Evolutionary conservation across 2,797 vertebrate species (phyloP), one percentile per base, ranked within the genome.

Genomic region (Apogon talboti): DNA sequence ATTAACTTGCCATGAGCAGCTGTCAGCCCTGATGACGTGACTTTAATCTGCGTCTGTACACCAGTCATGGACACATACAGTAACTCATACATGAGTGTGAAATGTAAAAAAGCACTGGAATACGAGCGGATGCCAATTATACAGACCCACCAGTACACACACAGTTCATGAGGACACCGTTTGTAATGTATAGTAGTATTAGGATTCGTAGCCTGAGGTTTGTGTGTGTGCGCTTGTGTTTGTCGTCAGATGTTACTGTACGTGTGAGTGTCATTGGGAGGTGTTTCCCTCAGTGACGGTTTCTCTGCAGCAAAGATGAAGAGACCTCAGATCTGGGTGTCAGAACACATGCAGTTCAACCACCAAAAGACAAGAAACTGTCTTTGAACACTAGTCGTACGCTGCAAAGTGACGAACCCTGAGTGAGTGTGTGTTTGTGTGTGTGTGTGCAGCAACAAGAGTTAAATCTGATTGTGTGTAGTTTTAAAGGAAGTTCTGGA

Each of bases 321-420:
- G 60, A 38, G 42, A 21, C 53, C 58, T 76, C 55, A 76, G 57
- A 83, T 75, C 63, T 78, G 19, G 7, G 49, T 48, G 64, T 53
- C 56, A 66, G 21, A 71, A 58, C 56, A 45, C 67, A 56, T n/a
- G 16, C 38, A 50, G 38, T 2, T 16, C 42, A 16, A 41, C 57
- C 51, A 71, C 57, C 38, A 50, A 57, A 66, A 66, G 47, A 66
- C 52, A 63, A 56, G 8, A 47, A 48, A 63, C 43, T 59, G 40
- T 64, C 66, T 72, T 71, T 74, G 57, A 78, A 73, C 61, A 43
- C 41, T 28, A 41, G 30, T 42, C 6, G 18, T 50, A 49, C 43
- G 15, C 18, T 38, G 28, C 51, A 74, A n/a, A 18, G 15, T 7
- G 11, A 53, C 43, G 18, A 58, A 47, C n/a, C n/a, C n/a, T n/a